Base-by-base conservation (phyloP, 2,888 invertebrate genomes). In the Ochropacha duplaris region DNA sequence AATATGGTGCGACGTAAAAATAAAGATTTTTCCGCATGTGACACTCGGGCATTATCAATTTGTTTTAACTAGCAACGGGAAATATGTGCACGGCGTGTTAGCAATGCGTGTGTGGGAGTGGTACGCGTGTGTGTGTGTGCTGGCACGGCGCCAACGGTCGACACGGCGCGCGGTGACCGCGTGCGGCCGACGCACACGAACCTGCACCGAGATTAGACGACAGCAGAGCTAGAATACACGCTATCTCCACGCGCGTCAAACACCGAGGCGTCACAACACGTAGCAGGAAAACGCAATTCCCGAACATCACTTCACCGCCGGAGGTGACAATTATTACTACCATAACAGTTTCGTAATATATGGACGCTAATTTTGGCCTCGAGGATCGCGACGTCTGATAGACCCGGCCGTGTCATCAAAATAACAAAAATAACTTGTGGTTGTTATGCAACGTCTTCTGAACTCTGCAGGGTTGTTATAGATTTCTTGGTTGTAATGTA, bases 41-140 rank as follows among this genome's bases (percentile, higher is more conserved):
- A 90, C 92, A 92, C 86, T 90, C 87, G 86, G 86, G 84, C 83
- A 88, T 89, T 88, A 90, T 90, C 89, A 90, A 90, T 89, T 83
- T 85, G 90, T 88, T 89, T 85, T 83, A 90, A 90, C 88, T 86
- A 81, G 86, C 81, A 79, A 76, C 83, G 83, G 83, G 79, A 76
- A 74, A 79, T 81, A 75, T 80, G 76, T 69, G 79, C 62, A 68
- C 58, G 63, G 63, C 55, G 73, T 56, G 66, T 56, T 65, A 62
- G 56, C 50, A 60, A 58, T 64, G 64, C 49, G 57, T 62, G 73
- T 68, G 73, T 66, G 73, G 56, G 71, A 66, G 74, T 62, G 72
- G 55, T 57, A 52, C 34, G 54, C 52, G 65, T 50, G 68, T 67
- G 75, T 58, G 79, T 58, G 68, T 57, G 68, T 61, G 54, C 49